A percentile compares a stretch with the other conserved stretches of the same genome.
Conservation (phyloP, 2,888 invertebrate genomes). For the Dusona sp. region DNA sequence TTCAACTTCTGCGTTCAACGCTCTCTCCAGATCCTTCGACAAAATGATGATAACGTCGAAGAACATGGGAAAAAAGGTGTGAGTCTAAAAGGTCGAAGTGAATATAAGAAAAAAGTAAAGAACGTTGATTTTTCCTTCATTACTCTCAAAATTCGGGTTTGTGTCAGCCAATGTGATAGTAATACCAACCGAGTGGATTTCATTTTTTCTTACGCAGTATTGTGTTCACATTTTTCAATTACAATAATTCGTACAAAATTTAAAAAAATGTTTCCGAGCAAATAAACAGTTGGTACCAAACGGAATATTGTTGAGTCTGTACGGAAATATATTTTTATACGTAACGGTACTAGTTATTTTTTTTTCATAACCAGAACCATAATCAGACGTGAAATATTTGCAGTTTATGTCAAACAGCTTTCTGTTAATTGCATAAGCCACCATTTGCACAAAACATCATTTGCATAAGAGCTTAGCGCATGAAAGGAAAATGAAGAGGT, state of each 20-base stretch:
- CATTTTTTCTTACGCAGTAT: not conserved
- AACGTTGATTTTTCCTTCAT: constrained; percentile 4
- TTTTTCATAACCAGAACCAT: not conserved
- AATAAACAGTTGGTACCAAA: no score
- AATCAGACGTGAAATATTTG: not conserved
- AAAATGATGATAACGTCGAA: constrained; percentile 47
- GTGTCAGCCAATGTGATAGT: not conserved
- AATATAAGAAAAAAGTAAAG: constrained; percentile 36
- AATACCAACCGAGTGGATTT: no score
- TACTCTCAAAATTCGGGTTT: not conserved
- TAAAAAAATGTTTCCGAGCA: no score
- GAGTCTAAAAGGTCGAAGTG: constrained; percentile 15
- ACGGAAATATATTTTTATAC: not conserved
- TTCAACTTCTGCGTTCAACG: constrained; percentile 57
- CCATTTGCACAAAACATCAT: not conserved
- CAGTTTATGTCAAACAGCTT: not conserved
- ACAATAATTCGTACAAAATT: no score
- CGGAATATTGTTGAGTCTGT: not conserved
- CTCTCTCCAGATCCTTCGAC: constrained; percentile 18
- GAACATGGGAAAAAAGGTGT: not conserved
- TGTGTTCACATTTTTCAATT: no score
- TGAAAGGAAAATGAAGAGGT: no score
- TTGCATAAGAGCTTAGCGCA: not conserved
- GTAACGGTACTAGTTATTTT: not conserved
- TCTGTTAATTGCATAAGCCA: not conserved